Evolutionary conservation across 2,888 invertebrate species (phyloP).

Genomic region (Ormyrus rosae): DNA sequence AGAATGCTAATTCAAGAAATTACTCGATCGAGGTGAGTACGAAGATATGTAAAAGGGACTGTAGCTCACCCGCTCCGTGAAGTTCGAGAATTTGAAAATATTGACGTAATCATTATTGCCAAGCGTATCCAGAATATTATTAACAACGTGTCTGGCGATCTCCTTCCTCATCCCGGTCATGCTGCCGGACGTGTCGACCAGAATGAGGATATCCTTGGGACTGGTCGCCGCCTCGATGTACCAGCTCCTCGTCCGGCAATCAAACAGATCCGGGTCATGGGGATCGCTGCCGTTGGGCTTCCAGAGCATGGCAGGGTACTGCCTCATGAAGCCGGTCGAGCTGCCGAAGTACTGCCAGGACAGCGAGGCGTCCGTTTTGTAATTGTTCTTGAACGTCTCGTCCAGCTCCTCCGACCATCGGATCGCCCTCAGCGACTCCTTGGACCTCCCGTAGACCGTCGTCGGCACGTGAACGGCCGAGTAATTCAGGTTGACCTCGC

Average conservation of each 20-base stretch:
- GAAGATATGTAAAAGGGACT: too few relatives aligned
- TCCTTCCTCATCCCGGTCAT: slow-evolving; percentile 93
- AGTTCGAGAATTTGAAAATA: slow-evolving; percentile 93
- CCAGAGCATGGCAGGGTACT: slow-evolving; percentile 95
- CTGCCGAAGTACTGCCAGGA: slow-evolving; percentile 99
- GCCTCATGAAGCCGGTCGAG: slow-evolving; percentile 96
- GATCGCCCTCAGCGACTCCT: slow-evolving; percentile 92
- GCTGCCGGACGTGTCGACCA: slow-evolving; percentile 93
- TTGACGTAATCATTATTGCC: slow-evolving; percentile 99
- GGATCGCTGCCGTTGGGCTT: slow-evolving; percentile 79
- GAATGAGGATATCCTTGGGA: slow-evolving; percentile 94
- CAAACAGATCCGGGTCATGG: slow-evolving; percentile 89
- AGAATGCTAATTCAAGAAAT: too few relatives aligned
- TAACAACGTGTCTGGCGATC: slow-evolving; percentile 92
- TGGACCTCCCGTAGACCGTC: slow-evolving; percentile 94
- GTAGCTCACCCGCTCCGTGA: slow-evolving; percentile 81
- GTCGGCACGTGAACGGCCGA: slow-evolving; percentile 97
- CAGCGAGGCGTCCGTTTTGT: slow-evolving; percentile 77
- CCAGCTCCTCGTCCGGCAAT: slow-evolving; percentile 96
- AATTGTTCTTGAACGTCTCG: slow-evolving; percentile 83
- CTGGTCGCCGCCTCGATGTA: slow-evolving; percentile 98
- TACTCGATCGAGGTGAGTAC: too few relatives aligned
- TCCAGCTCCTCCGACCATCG: slow-evolving; percentile 97
- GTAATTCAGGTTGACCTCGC: slow-evolving; percentile 82
- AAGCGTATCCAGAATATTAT: slow-evolving; percentile 94